Base-by-base conservation (phyloP, 2,888 invertebrate species). In the Bombyx huttoni region DNA sequence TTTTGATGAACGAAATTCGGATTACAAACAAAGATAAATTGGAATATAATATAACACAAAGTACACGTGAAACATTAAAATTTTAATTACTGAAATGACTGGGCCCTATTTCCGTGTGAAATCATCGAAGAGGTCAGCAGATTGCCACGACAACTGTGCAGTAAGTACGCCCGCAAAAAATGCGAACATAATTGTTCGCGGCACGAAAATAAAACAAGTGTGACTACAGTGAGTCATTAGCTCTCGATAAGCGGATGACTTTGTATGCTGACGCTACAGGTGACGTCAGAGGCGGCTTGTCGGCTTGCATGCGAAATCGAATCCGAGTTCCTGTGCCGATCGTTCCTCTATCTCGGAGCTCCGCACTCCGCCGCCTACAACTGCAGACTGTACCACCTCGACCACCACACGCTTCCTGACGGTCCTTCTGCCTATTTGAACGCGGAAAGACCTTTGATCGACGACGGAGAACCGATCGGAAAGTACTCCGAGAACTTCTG, bases 351-450 rank as follows among this genome's bases (percentile, higher is more conserved):
- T 92, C 93, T 89, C 81, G 96, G 73, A 91, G 96, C 56, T 90
- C 94, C 91, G 73, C 97, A 72, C 92, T 93, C 89, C 73, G 90
- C 93, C 1, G 93, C 94, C 57, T 96, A 96, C 90, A 97, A 97
- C 83, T 98, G 97, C 80, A 93, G 96, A 57, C 89, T 97, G 45
- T 97, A 96, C 89, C 97, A 98, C 70, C 89, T 97, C 73, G 97
- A 97, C 76, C 97, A 97, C 79, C 94, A 94, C 86, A 96, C 96
- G 0, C 86, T 97, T 51, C 97, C 97, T 0, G 97, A 97, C 70
- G 97, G 97, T 46, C 96, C 97, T 0, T 96, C 96, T 48, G 96
- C 97, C 7, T 98, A 96, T 73, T 88, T 96, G 58, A 96, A 96
- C 67, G 96, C 94, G 5, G 97, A 97, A 70, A 89, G 97, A 59